These are phyloP conservation scores for Parasteatoda lunata DNA, from an alignment of 2,888 invertebrate genomes.

Conservation along the genomic window DNA sequence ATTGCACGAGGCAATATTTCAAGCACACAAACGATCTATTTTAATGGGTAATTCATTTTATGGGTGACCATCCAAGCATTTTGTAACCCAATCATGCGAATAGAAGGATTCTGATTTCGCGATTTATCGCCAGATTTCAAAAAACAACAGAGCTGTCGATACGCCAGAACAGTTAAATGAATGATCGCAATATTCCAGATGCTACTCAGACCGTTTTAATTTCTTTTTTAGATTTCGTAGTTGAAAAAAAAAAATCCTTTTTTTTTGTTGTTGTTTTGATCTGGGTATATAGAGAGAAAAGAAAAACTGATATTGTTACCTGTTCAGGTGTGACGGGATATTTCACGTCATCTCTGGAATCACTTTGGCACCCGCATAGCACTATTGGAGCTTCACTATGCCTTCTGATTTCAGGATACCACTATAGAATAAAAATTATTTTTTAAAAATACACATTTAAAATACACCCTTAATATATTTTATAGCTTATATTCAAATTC, in stretches of 20 bases:
- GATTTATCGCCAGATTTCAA: neutral
- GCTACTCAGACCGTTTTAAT: conserved; percentile 22
- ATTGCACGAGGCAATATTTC: too few species aligned
- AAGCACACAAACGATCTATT: too few species aligned
- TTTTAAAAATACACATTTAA: too few species aligned
- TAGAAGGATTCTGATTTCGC: neutral
- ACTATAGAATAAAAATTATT: conserved; percentile 74
- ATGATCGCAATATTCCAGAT: conserved; percentile 8
- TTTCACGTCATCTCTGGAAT: conserved; percentile 79
- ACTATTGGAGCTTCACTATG: conserved; percentile 80
- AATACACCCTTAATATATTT: too few species aligned
- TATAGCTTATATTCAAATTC: too few species aligned
- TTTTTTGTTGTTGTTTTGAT: neutral
- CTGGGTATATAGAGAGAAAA: conserved; percentile 28
- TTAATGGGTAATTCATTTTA: too few species aligned
- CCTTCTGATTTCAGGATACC: conserved; percentile 81
- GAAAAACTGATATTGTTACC: conserved; percentile 71
- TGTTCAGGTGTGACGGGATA: conserved; percentile 80
- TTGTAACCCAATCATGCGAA: neutral
- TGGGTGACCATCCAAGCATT: too few species aligned
- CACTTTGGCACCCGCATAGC: conserved; percentile 81
- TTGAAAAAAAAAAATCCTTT: neutral
- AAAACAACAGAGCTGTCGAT: neutral
- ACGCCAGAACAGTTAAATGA: neutral
- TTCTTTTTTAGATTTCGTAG: conserved; percentile 2